A percentile compares a stretch with the other conserved stretches of the same genome.
Conservation (phyloP, 2,113 vertebrate species). For the Silurus glanis region DNA sequence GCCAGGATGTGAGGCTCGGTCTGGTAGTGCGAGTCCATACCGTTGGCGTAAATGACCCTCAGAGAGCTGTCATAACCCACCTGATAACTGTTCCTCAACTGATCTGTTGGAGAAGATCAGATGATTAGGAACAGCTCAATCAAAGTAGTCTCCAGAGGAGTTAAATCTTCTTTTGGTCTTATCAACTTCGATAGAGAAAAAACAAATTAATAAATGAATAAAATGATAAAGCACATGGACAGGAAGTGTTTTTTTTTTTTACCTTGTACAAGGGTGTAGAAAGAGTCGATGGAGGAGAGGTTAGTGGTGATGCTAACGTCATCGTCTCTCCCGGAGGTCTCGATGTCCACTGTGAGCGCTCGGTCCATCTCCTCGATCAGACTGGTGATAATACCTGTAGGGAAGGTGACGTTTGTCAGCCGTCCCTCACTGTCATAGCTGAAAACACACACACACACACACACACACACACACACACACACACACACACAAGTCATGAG, state of each 20-base stretch:
- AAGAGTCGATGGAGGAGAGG: slow-evolving; percentile 92
- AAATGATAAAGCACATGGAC: background rate
- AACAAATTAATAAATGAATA: no score
- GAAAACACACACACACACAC: background rate
- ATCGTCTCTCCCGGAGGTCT: slow-evolving; percentile 92
- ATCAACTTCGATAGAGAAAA: no score
- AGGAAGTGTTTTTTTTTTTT: slow-evolving; percentile 29
- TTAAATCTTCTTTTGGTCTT: no score
- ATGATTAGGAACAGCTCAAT: no score
- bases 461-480: background rate
- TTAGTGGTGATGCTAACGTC: slow-evolving; percentile 98
- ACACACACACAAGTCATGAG: background rate
- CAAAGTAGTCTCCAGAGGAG: no score
- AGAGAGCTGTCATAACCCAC: slow-evolving; percentile 93
- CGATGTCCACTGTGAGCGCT: slow-evolving; percentile 92
- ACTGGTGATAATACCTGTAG: slow-evolving; percentile 92
- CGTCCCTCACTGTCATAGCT: slow-evolving; percentile 97
- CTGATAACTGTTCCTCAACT: slow-evolving; percentile 93
- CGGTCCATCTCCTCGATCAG: slow-evolving; percentile 95
- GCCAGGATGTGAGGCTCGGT: slow-evolving; percentile 94
- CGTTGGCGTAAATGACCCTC: slow-evolving; percentile 90
- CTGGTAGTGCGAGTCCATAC: slow-evolving; percentile 93
- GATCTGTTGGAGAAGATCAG: slow-evolving; percentile 72
- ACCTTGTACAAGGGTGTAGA: slow-evolving; percentile 98
- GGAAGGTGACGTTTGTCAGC: slow-evolving; percentile 96